Evolutionary conservation across 37 sponge, comb jelly and placozoan species (phyloP).

Genomic region (Diacarnus erythraeanus): DNA sequence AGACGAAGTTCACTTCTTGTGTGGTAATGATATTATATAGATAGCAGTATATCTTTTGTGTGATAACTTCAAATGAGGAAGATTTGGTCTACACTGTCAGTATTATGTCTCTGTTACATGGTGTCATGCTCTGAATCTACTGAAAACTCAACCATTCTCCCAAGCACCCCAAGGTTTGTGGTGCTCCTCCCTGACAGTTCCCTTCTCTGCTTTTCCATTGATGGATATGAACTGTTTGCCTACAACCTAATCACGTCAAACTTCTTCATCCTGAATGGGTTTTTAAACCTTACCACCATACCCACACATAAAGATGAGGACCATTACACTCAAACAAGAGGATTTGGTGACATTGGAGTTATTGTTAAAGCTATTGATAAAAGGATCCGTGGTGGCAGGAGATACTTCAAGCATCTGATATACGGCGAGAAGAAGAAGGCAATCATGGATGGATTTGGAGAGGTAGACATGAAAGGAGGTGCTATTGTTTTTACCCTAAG

Average conservation of each 20-base stretch:
- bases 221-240: conserved; percentile 38
- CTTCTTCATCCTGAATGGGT: conserved; percentile 19
- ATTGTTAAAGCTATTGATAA: conserved; percentile 4
- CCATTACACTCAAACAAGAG: background rate
- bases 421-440: conserved; percentile 24
- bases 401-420: conserved; percentile 23
- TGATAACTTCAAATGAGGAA: too few species aligned
- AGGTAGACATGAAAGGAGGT: conserved; percentile 28
- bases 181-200: conserved; percentile 11
- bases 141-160: background rate
- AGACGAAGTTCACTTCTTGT: too few species aligned
- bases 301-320: background rate
- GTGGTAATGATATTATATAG: too few species aligned
- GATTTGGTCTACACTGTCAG: too few species aligned
- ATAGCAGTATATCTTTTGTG: too few species aligned
- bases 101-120: background rate
- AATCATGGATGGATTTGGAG: conserved; percentile 18
- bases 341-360: conserved; percentile 20
- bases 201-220: conserved; percentile 32
- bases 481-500: background rate
- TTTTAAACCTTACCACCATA: conserved; percentile 3
- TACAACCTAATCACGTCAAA: conserved; percentile 36
- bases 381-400: conserved; percentile 7
- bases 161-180: conserved; percentile 22
- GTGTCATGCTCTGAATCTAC: background rate